Base-by-base conservation (phyloP, 2,797 vertebrate species). In the Scolopax bukidnonensis region DNA sequence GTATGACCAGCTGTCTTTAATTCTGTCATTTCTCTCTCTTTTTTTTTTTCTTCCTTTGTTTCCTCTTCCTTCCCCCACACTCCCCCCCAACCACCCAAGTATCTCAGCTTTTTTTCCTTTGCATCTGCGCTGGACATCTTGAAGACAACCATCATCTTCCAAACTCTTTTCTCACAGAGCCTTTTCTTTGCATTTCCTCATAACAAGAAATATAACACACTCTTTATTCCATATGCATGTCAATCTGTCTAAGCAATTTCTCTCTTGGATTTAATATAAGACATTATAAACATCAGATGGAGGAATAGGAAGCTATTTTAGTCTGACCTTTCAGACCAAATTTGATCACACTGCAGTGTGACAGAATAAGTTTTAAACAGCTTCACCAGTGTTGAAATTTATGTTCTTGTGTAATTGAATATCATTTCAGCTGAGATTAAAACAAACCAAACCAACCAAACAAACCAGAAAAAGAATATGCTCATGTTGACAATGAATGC, bases 351-450 rank as follows among this genome's bases (percentile, higher is more conserved):
- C 7, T 40, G 18, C 30, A 77, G 40, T 8, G 16, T 65, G 71
- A 51, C 17, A 80, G 85, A 92, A 92, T 78, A 75, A 25, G 54
- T 94, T 91, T 75, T 71, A 92, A 87, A 87, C 67, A 87, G 30
- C 51, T 75, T 73, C 7, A 1, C 20, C 33, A 74, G 15, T 70
- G 12, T 17, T 63, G 79, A 93, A 92, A 84, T 89, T 79, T 73
- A 87, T 76, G 6, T 76, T 85, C 25, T 79, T 76, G 33, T 76
- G 25, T 19, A 76, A 57, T 5, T 82, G 47, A 94, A 87, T 61
- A 71, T 9, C 2, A 33, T 82, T 91, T 89, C 67, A 50, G 32
- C 20, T 57, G 11, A 71, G 48, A 69, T 69, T 59, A 82, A 70
- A 82, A 9, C 13, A 12, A 17, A 16, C 2, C 41, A 2, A 61